Evolutionary conservation across 2,113 vertebrate species (phyloP).

Genomic region (Saccopteryx leptura): DNA sequence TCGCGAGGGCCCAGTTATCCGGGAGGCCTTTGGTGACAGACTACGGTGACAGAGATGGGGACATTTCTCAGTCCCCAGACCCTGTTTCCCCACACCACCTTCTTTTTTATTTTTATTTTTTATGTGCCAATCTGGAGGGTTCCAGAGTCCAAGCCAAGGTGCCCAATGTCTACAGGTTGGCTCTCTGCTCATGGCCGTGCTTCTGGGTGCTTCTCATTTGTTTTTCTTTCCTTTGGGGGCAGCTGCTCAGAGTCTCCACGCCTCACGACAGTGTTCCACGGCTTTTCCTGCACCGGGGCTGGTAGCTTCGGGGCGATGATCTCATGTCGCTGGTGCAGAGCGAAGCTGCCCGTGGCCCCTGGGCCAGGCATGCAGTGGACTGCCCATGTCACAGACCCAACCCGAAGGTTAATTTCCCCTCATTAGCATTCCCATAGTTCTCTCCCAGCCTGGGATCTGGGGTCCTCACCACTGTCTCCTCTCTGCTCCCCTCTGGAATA

Average conservation of each 20-base stretch:
- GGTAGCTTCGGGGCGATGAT: slow-evolving; percentile 85
- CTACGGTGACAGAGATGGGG: not conserved
- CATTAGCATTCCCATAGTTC: slow-evolving; percentile 91
- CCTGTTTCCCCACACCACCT: not conserved
- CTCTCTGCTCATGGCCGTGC: not conserved
- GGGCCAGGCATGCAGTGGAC: slow-evolving; percentile 88
- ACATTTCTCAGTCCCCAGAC: not conserved
- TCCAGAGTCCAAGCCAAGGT: not conserved
- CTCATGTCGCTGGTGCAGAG: slow-evolving; percentile 86
- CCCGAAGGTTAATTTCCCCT: slow-evolving; percentile 90
- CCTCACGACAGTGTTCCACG: slow-evolving; percentile 27
- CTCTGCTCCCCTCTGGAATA: not conserved
- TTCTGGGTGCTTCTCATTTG: not conserved
- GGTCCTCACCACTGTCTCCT: slow-evolving; percentile 44
- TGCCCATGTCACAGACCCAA: slow-evolving; percentile 88
- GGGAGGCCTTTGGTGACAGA: not conserved
- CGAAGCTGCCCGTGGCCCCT: slow-evolving; percentile 81
- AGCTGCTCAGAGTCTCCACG: not conserved
- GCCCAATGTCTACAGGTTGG: not conserved
- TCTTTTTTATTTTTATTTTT: not conserved
- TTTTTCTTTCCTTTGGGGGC: not conserved
- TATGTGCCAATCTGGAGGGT: not conserved
- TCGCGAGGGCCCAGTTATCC: not conserved
- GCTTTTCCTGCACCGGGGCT: slow-evolving; percentile 64
- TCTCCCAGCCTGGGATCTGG: slow-evolving; percentile 77